A percentile compares a stretch with the other conserved stretches of the same genome.
Conservation (phyloP, 2,888 invertebrate genomes). For the Celastrina argiolus region DNA sequence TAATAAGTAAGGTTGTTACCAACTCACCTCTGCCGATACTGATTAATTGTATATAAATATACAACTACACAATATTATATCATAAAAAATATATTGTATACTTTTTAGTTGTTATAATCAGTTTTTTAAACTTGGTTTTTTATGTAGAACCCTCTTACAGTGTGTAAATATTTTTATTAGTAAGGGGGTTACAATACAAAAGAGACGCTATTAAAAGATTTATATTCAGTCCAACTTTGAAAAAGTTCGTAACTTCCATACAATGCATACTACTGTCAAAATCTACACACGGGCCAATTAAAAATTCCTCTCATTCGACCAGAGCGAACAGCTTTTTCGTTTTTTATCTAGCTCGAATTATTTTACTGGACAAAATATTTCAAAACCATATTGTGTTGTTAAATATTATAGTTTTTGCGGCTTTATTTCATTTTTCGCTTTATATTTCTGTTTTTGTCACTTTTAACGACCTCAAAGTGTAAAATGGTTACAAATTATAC, state of each 20-base stretch:
- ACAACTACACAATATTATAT: no score
- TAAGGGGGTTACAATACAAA: no score
- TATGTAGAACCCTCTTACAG: no score
- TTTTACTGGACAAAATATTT: background rate
- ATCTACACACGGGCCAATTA: slow-evolving; percentile 1
- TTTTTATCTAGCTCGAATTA: background rate
- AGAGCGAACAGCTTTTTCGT: background rate
- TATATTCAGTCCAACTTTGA: background rate
- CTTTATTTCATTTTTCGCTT: background rate
- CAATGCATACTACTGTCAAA: background rate
- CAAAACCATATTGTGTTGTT: background rate
- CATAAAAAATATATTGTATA: no score
- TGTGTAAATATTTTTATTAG: no score
- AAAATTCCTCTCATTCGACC: background rate
- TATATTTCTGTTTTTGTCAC: background rate
- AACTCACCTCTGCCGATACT: no score
- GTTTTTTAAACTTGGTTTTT: no score
- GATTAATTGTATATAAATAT: no score
- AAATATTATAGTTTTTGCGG: background rate
- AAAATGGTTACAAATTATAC: background rate
- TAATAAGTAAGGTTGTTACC: no score
- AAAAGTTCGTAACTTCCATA: background rate
- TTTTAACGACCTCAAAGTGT: background rate
- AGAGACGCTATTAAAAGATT: background rate
- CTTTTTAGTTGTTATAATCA: no score